Evolutionary conservation across 2,113 vertebrate species (phyloP), one percentile per base, ranked within the genome.

Genomic region (Chrysochloris asiatica): DNA sequence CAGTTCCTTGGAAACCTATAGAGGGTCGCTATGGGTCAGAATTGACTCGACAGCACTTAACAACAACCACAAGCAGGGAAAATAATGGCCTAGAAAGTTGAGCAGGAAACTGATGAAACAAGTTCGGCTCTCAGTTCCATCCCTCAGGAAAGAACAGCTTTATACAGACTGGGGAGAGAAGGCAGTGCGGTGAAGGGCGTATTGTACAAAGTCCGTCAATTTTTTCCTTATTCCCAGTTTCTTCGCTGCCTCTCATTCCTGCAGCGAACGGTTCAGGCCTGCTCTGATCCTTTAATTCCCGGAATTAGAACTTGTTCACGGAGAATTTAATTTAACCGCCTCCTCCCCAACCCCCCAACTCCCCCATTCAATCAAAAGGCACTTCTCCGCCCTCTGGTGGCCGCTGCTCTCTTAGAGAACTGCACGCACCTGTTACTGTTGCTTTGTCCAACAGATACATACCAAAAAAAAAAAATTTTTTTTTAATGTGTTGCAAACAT

Each of bases 211-310:
- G 79, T 48, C 38, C 56, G 47, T 69, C 83, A 17, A 14, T 71
- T 73, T 76, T 77, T 85, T 54, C 56, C 50, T 86, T 67, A 59
- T 75, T 24, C 48, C 72, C 56, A 0, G 7, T 22, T 26, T 91
- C 81, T 89, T 89, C 48, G 12, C 48, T 36, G 67, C 52, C 50
- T 63, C 63, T 54, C 80, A 86, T 52, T 78, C 47, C 63, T 43
- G 30, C 24, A 48, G 82, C 11, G 86, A 72, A 72, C 43, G 81
- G 92, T 82, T 89, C 84, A 83, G 47, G 43, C 4, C 52, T 0
- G 28, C 54, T 83, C 52, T 92, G 91, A 95, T 90, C 90, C 92
- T 90, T 91, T 95, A 84, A 96, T 95, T 88, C 91, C 77, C 54
- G 1, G 47, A 88, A 52, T 85, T 52, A 78, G 87, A 75, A 76